Evolutionary conservation across 2,888 invertebrate genomes (phyloP), one percentile per base, ranked within the genome.

Genomic region (Drosophila kambysellisi): DNA sequence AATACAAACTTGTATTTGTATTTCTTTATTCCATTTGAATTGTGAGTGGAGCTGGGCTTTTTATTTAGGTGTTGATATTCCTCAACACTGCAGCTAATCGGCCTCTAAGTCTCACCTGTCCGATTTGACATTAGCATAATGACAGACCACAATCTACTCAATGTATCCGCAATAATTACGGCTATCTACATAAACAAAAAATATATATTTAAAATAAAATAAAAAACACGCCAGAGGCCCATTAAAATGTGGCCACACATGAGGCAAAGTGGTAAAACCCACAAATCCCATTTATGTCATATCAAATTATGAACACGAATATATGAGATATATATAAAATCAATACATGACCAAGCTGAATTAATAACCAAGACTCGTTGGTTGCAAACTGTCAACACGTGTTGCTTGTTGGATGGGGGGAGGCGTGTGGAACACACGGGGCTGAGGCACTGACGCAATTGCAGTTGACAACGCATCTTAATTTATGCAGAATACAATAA

Each of bases 21-120:
- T 70, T 46, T 35, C 41, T 43, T 50, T 51, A 30, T 70, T 51
- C 33, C 46, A 39, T 43, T 64, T 60, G 15, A 3, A 11, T 30
- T 43, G 41, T 43, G 41, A 43, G 41, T 57, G 29, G 54, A 11
- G 61, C 52, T 20, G 20, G 20, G 29, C 20, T 30, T 59, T 74
- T 61, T 43, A 25, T 59, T 54, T 59, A 33, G 52, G 72, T 79
- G 82, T 76, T 74, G 87, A 80, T 77, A 74, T 82, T 73, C 74
- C 71, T 76, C 57, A 74, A 83, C 79, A 81, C 83, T 76, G 37
- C 53, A 68, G 59, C 69, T 83, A 83, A 86, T 81, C 75, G 60
- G 25, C 12, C 20, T 15, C 15, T 15, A 25, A 46, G 53, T 56
- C 63, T 57, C 30, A 62, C 48, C 65, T 41, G 48, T 64, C 68